Conservation (phyloP, 23 tunicate species). For the Phallusia fumigata region DNA sequence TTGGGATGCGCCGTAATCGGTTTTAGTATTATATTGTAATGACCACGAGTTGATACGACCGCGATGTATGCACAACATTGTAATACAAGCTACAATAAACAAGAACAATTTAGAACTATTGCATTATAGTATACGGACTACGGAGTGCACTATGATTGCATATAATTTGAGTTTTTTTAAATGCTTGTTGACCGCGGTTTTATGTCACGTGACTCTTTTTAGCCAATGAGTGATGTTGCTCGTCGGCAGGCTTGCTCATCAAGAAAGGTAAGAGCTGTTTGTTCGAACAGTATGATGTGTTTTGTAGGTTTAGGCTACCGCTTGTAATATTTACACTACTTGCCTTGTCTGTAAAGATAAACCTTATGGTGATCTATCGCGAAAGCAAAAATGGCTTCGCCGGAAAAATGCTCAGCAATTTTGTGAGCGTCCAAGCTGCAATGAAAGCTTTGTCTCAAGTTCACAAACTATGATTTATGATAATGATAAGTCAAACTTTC, state of each 20-base stretch:
- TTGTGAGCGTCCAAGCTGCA: neutral
- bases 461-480: neutral
- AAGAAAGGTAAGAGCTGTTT: neutral
- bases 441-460: neutral
- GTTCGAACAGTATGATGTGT: neutral
- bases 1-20: too few species aligned
- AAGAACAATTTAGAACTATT: too few species aligned
- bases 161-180: too few species aligned
- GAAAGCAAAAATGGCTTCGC: slow-evolving; percentile 10
- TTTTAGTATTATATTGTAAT: too few species aligned
- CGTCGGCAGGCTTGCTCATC: neutral
- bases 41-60: too few species aligned
- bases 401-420: neutral
- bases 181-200: too few species aligned
- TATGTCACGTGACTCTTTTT: too few species aligned
- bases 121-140: too few species aligned
- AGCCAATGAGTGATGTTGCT: too few species aligned
- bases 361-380: neutral
- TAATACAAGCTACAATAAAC: too few species aligned
- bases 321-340: neutral
- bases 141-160: too few species aligned
- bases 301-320: neutral
- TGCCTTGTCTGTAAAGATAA: slow-evolving; percentile 3
- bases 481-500: neutral
- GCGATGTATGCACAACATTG: too few species aligned